A percentile compares a stretch with the other conserved stretches of the same genome.
These are phyloP conservation scores for Acleris emargana DNA, from an alignment of 2,888 invertebrate species.

Conservation along the genomic window DNA sequence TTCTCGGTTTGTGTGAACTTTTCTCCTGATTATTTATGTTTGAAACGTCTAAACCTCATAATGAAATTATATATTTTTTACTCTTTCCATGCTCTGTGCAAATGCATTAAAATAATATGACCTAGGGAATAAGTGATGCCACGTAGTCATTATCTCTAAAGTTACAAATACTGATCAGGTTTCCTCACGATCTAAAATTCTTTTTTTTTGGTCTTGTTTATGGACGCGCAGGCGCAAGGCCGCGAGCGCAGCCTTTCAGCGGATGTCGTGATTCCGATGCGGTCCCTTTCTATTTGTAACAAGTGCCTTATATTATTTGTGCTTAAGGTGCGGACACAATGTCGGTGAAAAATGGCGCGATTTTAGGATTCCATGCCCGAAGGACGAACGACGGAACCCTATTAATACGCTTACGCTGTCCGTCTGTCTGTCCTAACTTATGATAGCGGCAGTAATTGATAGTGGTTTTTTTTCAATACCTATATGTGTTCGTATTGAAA, in stretches of 20 bases:
- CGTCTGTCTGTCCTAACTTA: no score
- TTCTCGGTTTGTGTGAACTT: no score
- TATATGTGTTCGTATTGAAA: no score
- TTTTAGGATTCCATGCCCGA: no score
- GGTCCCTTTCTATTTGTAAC: constrained; percentile 30
- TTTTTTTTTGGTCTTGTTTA: constrained; percentile 21
- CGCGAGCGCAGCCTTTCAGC: constrained; percentile 12
- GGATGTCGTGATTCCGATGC: constrained; percentile 5
- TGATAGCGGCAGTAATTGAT: no score
- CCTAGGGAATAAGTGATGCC: not conserved
- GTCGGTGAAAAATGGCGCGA: not conserved
- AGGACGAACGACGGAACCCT: no score
- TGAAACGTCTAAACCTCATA: no score
- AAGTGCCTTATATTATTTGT: not conserved
- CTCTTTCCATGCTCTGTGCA: not conserved
- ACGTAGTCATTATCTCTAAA: not conserved
- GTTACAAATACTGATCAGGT: constrained; percentile 5
- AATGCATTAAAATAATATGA: constrained; percentile 10
- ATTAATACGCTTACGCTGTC: no score
- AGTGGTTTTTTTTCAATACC: no score
- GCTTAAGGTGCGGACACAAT: constrained; percentile 1
- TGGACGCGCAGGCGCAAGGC: constrained; percentile 11
- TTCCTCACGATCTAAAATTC: not conserved
- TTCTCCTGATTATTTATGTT: no score
- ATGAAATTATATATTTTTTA: no score